Base-by-base conservation (phyloP, 2,797 vertebrate genomes). In the Fratercula arctica region DNA sequence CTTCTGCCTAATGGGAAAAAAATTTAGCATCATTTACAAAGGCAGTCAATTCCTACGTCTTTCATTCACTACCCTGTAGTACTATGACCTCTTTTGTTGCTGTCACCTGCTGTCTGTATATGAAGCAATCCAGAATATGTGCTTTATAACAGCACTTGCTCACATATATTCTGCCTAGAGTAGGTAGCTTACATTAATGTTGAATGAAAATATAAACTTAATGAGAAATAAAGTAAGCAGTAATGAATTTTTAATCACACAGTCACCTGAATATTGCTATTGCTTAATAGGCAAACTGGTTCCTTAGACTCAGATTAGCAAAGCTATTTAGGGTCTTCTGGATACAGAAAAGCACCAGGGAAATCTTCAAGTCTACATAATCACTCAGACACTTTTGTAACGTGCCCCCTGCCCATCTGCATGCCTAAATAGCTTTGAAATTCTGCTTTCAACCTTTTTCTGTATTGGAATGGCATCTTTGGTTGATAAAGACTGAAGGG, bases 151-250 rank as follows among this genome's bases (percentile, higher is more conserved):
- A 82, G 28, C 35, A 64, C 28, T 69, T 78, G 18, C 18, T 85
- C 18, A 37, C 6, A 15, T 64, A 26, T 64, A 67, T 73, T 90
- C 56, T 92, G 25, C 28, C 41, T 78, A 50, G n/a, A 77, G 6
- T 37, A 85, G 31, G 57, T 66, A 84, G 23, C 9, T 78, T 8
- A 41, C 35, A 56, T 88, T 46, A 69, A 66, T 59, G 61, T 69
- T 86, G 83, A 84, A 87, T 76, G 50, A 92, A 95, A 92, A 89
- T 35, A 8, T 85, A 59, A 87, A 63, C 48, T 81, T 63, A 53
- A 70, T 75, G 61, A 84, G 73, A 88, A 86, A 78, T 69, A 80
- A 83, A 91, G n/a, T 67, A 83, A 64, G 13, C 13, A 84, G 41
- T 75, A 66, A 90, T 69, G 8, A 84, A 92, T 88, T 84, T 92